phyloP scores from a whole-genome alignment of 1,140 invertebrate species.

The Marisa cornuarietis region DNA sequence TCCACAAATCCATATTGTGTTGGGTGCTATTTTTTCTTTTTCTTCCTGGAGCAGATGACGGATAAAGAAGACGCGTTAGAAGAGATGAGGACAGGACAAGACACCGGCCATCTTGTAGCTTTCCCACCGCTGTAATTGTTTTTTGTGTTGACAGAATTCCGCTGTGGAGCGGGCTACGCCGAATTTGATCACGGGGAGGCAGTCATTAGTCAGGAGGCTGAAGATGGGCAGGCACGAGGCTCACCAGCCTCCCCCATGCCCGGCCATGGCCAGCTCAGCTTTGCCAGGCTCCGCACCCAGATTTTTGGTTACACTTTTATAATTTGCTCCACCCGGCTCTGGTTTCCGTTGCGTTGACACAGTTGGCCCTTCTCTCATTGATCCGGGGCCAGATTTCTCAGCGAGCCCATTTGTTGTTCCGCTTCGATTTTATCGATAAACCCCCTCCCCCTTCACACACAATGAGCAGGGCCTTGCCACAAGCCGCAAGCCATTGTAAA shows the following conservation, averaged over 20 bases:
- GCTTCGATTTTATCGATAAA: constrained; percentile 14
- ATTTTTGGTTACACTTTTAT: constrained; percentile 19
- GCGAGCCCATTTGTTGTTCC: constrained; percentile 12
- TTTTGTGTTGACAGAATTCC: constrained; percentile 11
- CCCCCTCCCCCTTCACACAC: not conserved
- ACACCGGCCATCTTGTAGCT: not conserved
- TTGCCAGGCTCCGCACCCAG: constrained; percentile 3
- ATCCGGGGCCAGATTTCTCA: constrained; percentile 9
- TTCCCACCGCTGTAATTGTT: constrained; percentile 21
- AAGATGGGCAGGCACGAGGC: not conserved
- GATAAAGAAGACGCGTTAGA: not conserved
- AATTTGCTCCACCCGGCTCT: constrained; percentile 7
- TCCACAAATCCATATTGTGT: constrained; percentile 1
- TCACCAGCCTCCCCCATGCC: not conserved
- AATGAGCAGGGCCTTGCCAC: too few species aligned
- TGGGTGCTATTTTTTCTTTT: not conserved
- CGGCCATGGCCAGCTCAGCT: constrained; percentile 1
- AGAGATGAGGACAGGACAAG: not conserved
- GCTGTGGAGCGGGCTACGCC: not conserved
- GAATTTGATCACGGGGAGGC: constrained; percentile 13
- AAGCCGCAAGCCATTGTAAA: not conserved
- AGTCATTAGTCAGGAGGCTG: constrained; percentile 10
- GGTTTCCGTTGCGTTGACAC: constrained; percentile 23
- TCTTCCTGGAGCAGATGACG: not conserved
- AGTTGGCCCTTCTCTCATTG: constrained; percentile 12